A percentile compares a stretch with the other conserved stretches of the same genome.
phyloP scores from a whole-genome alignment of 2,888 invertebrate genomes.

The Pheosia gnoma region DNA sequence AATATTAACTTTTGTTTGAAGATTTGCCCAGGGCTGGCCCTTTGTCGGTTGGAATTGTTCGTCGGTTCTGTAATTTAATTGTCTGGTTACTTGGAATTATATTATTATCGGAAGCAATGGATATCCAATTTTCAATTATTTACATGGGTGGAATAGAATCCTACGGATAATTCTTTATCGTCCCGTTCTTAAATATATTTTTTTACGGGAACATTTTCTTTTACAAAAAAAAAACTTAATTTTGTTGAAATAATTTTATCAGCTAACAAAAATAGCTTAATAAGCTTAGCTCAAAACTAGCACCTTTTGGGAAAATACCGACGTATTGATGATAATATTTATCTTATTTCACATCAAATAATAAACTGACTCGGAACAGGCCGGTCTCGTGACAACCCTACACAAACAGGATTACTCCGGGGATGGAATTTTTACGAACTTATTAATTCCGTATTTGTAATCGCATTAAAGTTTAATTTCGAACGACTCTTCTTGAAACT shows the following conservation, averaged over 20 bases:
- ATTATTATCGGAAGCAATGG: neutral
- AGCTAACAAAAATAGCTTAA: no score
- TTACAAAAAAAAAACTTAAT: no score
- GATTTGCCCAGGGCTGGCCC: constrained; percentile 17
- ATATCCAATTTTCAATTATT: neutral
- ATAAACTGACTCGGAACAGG: no score
- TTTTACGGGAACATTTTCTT: no score
- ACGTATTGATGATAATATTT: no score
- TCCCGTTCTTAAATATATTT: no score
- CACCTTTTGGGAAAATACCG: no score
- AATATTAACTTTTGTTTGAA: constrained; percentile 34
- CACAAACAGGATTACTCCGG: constrained; percentile 24
- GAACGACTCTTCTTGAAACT: constrained; percentile 24
- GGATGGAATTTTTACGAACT: constrained; percentile 34
- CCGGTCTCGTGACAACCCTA: constrained; percentile 9
- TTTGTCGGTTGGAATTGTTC: neutral
- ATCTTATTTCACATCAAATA: no score
- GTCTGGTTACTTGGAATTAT: neutral
- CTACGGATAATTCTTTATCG: no score
- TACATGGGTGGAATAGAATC: no score
- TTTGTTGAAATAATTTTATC: no score
- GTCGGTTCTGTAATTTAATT: neutral
- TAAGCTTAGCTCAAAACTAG: no score
- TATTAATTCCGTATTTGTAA: constrained; percentile 42
- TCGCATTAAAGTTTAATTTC: constrained; percentile 39